A percentile compares a stretch with the other conserved stretches of the same genome.
Evolutionary conservation across 1,140 invertebrate species (phyloP).

Genomic region (Venustaconcha ellipsiformis): DNA sequence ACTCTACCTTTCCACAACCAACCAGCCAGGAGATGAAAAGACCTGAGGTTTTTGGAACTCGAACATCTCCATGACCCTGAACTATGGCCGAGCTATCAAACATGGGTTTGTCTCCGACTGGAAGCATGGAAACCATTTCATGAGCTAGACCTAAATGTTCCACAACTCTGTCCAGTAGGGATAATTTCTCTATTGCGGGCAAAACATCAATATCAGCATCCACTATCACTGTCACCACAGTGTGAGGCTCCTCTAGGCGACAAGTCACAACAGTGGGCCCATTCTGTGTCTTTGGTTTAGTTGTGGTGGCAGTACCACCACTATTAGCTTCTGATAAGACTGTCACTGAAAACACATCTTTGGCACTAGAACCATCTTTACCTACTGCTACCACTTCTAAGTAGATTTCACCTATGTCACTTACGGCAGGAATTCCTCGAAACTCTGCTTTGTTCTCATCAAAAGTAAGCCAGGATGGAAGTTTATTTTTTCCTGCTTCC

Average conservation of each 20-base stretch:
- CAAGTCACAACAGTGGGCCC: constrained; percentile 53
- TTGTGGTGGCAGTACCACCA: constrained; percentile 15
- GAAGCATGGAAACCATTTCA: constrained; percentile 70
- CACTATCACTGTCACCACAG: constrained; percentile 62
- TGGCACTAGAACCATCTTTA: constrained; percentile 37
- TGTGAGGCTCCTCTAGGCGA: constrained; percentile 58
- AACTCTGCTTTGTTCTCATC: constrained; percentile 66
- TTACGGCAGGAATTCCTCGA: constrained; percentile 73
- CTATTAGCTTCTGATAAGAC: constrained; percentile 44
- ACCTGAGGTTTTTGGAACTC: constrained; percentile 69
- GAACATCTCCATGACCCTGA: constrained; percentile 74
- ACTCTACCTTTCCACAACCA: constrained; percentile 78
- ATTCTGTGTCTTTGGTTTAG: constrained; percentile 23
- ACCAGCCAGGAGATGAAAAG: constrained; percentile 75
- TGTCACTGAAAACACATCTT: constrained; percentile 57
- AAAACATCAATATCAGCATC: constrained; percentile 61
- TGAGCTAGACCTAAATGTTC: constrained; percentile 53
- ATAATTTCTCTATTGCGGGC: constrained; percentile 40
- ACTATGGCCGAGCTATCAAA: constrained; percentile 71
- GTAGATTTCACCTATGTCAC: constrained; percentile 73
- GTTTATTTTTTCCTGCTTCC: constrained; percentile 56
- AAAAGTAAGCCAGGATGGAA: constrained; percentile 69
- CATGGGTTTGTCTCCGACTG: constrained; percentile 57
- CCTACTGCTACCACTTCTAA: constrained; percentile 71
- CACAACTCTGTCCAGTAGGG: constrained; percentile 51